These are phyloP conservation scores for Channa striata DNA, from an alignment of 2,797 vertebrate genomes.

Conservation along the genomic window DNA sequence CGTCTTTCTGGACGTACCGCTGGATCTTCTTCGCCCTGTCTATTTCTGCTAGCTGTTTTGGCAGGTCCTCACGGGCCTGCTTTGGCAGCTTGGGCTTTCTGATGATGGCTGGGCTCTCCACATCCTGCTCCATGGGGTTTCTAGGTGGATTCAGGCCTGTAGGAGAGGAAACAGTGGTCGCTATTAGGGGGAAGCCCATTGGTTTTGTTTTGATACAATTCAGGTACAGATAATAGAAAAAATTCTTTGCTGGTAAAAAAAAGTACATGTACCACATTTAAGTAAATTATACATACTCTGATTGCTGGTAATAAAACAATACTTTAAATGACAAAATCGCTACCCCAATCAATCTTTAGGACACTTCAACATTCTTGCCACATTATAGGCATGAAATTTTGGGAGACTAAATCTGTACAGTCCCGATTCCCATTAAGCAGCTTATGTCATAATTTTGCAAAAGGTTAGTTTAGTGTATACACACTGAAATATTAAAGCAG, in stretches of 20 bases:
- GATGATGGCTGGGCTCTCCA: conserved; percentile 93
- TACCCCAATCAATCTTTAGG: no score
- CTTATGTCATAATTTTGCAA: not conserved
- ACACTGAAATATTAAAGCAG: not conserved
- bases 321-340: no score
- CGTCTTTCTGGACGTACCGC: conserved; percentile 97
- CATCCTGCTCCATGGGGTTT: conserved; percentile 97
- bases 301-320: not conserved
- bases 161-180: conserved; percentile 41
- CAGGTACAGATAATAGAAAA: not conserved
- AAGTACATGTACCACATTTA: not conserved
- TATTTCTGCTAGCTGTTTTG: conserved; percentile 85
- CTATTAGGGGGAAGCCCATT: not conserved
- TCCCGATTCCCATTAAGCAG: no score
- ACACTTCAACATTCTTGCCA: no score
- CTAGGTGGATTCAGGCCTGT: conserved; percentile 87
- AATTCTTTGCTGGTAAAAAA: not conserved
- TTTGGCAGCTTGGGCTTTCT: conserved; percentile 92
- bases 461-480: not conserved
- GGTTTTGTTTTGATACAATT: not conserved
- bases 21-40: conserved; percentile 90
- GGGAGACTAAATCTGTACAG: no score
- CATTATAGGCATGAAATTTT: no score
- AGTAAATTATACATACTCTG: not conserved
- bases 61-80: conserved; percentile 90